Conservation (phyloP, 2,113 vertebrate genomes). For the Chaetura pelagica region DNA sequence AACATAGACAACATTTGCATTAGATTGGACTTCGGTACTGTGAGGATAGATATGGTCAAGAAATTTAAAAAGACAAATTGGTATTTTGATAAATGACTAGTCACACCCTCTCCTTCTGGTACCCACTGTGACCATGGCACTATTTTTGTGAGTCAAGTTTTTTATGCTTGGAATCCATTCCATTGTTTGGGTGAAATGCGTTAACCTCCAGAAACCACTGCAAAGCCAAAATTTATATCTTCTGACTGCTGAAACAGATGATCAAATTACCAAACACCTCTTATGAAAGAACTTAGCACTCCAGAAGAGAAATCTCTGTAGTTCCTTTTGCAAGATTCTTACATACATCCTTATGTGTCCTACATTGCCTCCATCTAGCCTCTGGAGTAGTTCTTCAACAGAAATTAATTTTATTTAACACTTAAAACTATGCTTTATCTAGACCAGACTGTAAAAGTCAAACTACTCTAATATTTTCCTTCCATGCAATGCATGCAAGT, state of each 20-base stretch:
- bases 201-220: background rate
- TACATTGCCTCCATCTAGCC: background rate
- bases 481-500: fast-evolving
- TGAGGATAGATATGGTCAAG: background rate
- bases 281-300: background rate
- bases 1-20: background rate
- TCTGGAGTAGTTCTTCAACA: background rate
- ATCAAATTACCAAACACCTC: background rate
- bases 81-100: background rate
- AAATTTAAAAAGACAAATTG: background rate
- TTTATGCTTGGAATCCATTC: background rate
- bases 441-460: background rate
- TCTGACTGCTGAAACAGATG: background rate
- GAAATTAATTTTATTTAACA: background rate
- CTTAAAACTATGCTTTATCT: background rate
- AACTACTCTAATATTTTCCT: background rate
- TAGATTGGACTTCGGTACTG: background rate
- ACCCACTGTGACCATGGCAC: background rate
- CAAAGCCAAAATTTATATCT: background rate
- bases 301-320: background rate
- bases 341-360: background rate
- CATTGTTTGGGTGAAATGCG: background rate
- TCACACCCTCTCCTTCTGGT: background rate
- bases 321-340: background rate
- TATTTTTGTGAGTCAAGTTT: background rate